Conservation (phyloP, 2,797 vertebrate species). For the Acanthornis magna region DNA sequence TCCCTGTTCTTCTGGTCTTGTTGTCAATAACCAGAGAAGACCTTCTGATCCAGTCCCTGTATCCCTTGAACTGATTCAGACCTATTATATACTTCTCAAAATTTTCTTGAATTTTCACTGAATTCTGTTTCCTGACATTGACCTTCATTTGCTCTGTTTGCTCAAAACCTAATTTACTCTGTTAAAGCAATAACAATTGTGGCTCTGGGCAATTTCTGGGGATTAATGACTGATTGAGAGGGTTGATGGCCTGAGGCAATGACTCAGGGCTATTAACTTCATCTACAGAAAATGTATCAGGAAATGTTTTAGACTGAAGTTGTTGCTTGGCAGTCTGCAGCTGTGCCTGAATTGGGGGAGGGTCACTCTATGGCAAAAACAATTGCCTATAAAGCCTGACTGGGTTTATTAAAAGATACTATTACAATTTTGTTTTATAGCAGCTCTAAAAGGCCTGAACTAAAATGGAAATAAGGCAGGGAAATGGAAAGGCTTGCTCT, state of each 20-base stretch:
- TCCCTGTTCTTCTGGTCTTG: neutral
- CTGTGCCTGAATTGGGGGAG: neutral
- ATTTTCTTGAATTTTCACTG: slow-evolving; percentile 5
- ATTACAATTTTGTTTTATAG: neutral
- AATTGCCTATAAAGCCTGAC: slow-evolving; percentile 27
- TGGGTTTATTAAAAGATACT: slow-evolving; percentile 16
- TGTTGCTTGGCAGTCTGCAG: neutral
- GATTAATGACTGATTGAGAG: slow-evolving; percentile 37
- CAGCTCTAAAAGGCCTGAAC: neutral
- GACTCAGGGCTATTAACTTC: slow-evolving; percentile 21
- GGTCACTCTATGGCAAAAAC: neutral
- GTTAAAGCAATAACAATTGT: slow-evolving; percentile 4
- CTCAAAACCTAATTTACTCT: slow-evolving; percentile 14
- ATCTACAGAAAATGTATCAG: slow-evolving; percentile 10
- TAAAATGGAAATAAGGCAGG: neutral
- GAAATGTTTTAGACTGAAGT: slow-evolving; percentile 19
- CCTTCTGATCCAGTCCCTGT: neutral
- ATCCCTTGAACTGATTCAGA: neutral
- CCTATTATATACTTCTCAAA: neutral
- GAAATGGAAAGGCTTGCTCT: neutral
- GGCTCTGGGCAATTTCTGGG: slow-evolving; percentile 14
- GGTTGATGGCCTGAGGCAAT: slow-evolving; percentile 23
- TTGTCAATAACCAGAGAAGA: neutral
- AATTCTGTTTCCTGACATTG: neutral
- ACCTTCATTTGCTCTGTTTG: slow-evolving; percentile 49